Conservation (phyloP, 2,888 invertebrate genomes). For the Epirrhoe alternata region DNA sequence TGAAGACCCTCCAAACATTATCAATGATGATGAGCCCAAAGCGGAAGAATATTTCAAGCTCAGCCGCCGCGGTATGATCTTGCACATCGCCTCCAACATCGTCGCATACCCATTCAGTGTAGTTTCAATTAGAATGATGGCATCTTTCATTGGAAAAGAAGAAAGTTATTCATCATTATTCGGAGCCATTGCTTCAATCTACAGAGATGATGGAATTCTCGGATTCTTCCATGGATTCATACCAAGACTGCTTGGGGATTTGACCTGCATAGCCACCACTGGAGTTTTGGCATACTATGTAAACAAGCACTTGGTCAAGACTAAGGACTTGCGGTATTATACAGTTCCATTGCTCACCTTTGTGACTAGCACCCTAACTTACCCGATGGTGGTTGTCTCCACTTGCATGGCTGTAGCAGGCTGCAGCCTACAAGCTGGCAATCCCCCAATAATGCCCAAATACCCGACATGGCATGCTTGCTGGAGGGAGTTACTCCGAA, state of each 20-base stretch:
- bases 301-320: constrained; percentile 92
- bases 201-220: constrained; percentile 92
- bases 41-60: constrained; percentile 79
- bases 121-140: constrained; percentile 96
- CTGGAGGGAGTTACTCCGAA: constrained; percentile 90
- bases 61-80: constrained; percentile 88
- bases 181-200: constrained; percentile 92
- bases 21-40: constrained; percentile 78
- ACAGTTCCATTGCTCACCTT: constrained; percentile 87
- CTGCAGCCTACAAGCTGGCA: constrained; percentile 91
- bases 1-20: constrained; percentile 77
- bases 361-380: constrained; percentile 93
- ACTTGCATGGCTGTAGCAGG: constrained; percentile 96
- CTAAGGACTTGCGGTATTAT: constrained; percentile 87
- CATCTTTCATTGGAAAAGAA: constrained; percentile 97
- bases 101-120: constrained; percentile 97
- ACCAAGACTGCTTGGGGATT: constrained; percentile 94
- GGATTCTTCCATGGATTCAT: constrained; percentile 96
- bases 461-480: constrained; percentile 93
- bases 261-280: constrained; percentile 91
- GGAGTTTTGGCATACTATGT: constrained; percentile 90
- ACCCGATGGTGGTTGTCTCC: constrained; percentile 96
- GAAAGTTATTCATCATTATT: constrained; percentile 92
- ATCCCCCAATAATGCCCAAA: constrained; percentile 93
- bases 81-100: constrained; percentile 91